Percentiles rank a stretch among this genome's conserved stretches.
These are phyloP conservation scores for Tenrec ecaudatus DNA, from an alignment of 2,113 vertebrate species.

Conservation along the genomic window DNA sequence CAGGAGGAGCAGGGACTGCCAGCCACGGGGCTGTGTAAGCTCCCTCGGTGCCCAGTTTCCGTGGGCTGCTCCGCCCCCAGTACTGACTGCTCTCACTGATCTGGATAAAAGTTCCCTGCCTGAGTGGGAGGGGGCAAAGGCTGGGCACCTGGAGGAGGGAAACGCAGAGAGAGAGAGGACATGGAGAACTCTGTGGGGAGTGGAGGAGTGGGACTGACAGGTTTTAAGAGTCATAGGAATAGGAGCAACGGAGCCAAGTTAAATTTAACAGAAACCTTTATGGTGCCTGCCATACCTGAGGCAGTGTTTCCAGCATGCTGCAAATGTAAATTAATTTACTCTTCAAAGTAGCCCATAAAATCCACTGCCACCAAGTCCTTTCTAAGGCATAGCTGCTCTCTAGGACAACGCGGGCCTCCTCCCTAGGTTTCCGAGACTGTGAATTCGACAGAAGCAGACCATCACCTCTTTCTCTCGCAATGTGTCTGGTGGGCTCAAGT, in stretches of 20 bases:
- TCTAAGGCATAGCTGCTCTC: too few species aligned
- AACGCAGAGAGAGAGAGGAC: background rate
- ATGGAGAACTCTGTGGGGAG: background rate
- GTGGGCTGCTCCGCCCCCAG: background rate
- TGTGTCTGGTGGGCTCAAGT: too few species aligned
- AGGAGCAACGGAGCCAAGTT: background rate
- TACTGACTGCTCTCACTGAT: background rate
- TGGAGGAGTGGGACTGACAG: too few species aligned
- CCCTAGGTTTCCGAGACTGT: too few species aligned
- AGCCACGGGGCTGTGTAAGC: background rate
- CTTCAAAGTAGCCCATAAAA: background rate
- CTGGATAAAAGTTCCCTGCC: background rate
- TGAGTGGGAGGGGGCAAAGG: background rate
- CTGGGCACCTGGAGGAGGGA: background rate
- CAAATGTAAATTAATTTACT: background rate
- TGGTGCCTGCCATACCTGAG: background rate
- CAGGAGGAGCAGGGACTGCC: background rate
- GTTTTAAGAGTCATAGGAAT: background rate
- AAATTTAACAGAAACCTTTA: background rate
- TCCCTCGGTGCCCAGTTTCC: background rate
- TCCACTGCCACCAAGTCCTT: too few species aligned
- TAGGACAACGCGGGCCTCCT: too few species aligned
- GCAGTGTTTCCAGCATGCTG: background rate
- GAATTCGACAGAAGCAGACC: too few species aligned
- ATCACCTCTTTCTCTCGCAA: too few species aligned